phyloP scores from a whole-genome alignment of 2,888 invertebrate genomes.

The Trilocha varians region DNA sequence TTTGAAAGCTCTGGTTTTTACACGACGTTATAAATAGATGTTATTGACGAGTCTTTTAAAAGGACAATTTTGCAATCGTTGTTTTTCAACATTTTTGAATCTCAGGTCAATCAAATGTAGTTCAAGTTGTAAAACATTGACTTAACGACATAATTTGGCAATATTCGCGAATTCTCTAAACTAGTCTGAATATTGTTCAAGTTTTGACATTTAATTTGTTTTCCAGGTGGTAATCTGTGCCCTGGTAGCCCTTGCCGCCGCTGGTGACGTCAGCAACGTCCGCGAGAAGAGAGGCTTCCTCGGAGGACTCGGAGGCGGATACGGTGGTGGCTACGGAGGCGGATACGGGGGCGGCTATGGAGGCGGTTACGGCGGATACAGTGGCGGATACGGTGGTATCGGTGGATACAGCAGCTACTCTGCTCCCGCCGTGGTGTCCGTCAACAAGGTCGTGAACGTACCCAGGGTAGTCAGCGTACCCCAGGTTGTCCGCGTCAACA shows the following conservation, averaged over 20 bases:
- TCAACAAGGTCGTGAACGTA: constrained; percentile 36
- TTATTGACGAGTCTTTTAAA: too few relatives aligned
- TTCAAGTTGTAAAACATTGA: too few relatives aligned
- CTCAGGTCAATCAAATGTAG: too few relatives aligned
- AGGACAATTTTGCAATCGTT: too few relatives aligned
- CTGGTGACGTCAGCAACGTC: constrained; percentile 10
- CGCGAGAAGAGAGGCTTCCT: constrained; percentile 19
- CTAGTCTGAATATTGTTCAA: neutral
- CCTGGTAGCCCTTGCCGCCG: constrained; percentile 19
- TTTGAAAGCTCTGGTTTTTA: too few relatives aligned
- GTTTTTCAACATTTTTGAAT: too few relatives aligned
- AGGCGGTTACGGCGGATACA: neutral
- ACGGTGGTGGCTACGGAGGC: too few relatives aligned
- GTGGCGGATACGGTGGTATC: constrained; percentile 8
- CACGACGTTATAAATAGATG: too few relatives aligned
- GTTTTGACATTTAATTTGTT: constrained; percentile 5
- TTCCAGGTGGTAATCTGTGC: constrained; percentile 22
- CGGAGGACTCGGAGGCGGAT: constrained; percentile 11
- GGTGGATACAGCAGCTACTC: constrained; percentile 5
- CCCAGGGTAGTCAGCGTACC: constrained; percentile 30
- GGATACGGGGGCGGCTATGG: neutral
- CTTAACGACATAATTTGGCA: constrained; percentile 1
- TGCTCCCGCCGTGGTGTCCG: constrained; percentile 20
- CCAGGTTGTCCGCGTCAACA: constrained; percentile 33
- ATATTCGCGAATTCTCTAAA: neutral